phyloP scores from a whole-genome alignment of 2,113 vertebrate species.

The Aphyosemion australe region DNA sequence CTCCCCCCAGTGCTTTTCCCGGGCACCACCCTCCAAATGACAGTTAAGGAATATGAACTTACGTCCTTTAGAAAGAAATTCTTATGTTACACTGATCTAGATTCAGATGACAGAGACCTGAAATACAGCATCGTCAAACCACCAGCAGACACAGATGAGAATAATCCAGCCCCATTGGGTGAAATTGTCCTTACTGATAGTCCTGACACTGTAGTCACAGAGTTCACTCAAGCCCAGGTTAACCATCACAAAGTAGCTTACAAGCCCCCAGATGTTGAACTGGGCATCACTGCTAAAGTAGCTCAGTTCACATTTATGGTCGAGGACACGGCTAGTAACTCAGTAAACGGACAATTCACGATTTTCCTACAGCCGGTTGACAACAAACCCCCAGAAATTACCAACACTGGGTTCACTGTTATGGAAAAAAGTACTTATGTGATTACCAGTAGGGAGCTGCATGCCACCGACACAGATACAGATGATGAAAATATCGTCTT shows the following conservation, averaged over 20 bases:
- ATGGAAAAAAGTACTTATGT: constrained; percentile 83
- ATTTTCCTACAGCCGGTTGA: constrained; percentile 93
- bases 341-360: constrained; percentile 85
- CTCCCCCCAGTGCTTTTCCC: constrained; percentile 85
- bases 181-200: constrained; percentile 88
- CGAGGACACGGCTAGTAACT: constrained; percentile 89
- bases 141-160: constrained; percentile 89
- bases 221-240: constrained; percentile 95
- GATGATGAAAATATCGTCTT: constrained; percentile 82
- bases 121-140: constrained; percentile 86
- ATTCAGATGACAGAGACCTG: constrained; percentile 92
- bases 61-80: constrained; percentile 87
- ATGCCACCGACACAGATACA: constrained; percentile 84
- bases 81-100: constrained; percentile 89
- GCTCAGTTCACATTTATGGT: constrained; percentile 91
- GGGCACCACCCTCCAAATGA: constrained; percentile 87
- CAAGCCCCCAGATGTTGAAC: constrained; percentile 87
- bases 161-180: constrained; percentile 82
- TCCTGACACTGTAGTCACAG: constrained; percentile 83
- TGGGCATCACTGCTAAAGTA: constrained; percentile 91
- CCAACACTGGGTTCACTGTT: constrained; percentile 89
- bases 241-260: constrained; percentile 97
- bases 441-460: constrained; percentile 80
- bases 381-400: constrained; percentile 93
- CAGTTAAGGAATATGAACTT: constrained; percentile 90